These are phyloP conservation scores for Magallana gigas DNA, from an alignment of 1,140 invertebrate genomes.

Conservation along the genomic window DNA sequence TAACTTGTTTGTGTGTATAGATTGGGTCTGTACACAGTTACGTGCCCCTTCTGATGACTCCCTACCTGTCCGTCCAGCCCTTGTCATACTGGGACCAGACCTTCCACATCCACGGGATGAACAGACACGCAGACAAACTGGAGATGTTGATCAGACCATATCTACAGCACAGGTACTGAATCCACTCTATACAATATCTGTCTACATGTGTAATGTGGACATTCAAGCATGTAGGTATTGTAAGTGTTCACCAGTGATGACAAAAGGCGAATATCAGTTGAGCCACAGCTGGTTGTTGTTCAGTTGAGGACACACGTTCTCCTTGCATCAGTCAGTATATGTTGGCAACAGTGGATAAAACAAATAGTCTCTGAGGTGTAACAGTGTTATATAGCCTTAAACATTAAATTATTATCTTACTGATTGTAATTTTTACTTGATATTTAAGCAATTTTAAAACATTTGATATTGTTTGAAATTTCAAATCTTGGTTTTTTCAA, in stretches of 20 bases:
- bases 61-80: constrained; percentile 61
- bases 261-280: constrained; percentile 18
- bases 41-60: constrained; percentile 62
- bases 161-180: constrained; percentile 62
- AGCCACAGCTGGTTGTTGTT: not conserved
- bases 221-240: too few species aligned
- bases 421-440: too few species aligned
- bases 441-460: too few species aligned
- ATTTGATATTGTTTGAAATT: too few species aligned
- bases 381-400: not conserved
- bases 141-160: constrained; percentile 67
- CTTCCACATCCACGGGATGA: constrained; percentile 64
- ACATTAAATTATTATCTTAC: too few species aligned
- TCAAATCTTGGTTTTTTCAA: too few species aligned
- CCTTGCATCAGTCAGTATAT: not conserved
- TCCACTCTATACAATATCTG: not conserved
- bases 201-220: not conserved
- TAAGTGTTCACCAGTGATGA: not conserved
- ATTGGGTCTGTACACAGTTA: constrained; percentile 69
- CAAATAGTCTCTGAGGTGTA: not conserved
- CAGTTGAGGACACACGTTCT: not conserved
- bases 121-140: constrained; percentile 61
- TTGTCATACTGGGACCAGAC: constrained; percentile 68
- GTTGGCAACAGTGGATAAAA: not conserved
- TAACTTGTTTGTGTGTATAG: constrained; percentile 50